phyloP scores from a whole-genome alignment of 2,113 vertebrate species.

The Forbesichthys papilliferus region DNA sequence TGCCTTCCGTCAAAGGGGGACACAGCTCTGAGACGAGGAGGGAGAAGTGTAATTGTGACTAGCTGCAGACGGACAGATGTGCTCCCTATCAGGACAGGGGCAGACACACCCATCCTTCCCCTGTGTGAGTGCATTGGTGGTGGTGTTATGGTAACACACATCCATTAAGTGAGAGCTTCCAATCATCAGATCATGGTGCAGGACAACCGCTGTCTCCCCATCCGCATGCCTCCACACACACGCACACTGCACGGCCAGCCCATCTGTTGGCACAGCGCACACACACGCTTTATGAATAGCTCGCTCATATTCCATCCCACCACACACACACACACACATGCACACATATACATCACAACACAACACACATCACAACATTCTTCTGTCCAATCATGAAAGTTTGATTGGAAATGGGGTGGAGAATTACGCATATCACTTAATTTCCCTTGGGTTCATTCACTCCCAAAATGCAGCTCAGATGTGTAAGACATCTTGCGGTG shows the following conservation, averaged over 20 bases:
- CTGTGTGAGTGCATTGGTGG: constrained; percentile 33
- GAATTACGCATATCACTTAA: constrained; percentile 70
- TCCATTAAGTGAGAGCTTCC: constrained; percentile 57
- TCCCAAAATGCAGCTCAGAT: constrained; percentile 45
- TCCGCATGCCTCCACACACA: constrained; percentile 27
- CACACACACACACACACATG: constrained; percentile 5
- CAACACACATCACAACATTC: not conserved
- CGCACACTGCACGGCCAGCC: not conserved
- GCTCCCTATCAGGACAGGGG: constrained; percentile 26
- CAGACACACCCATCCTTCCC: constrained; percentile 29
- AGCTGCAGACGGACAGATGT: constrained; percentile 50
- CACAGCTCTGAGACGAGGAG: not conserved
- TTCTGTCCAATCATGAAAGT: constrained; percentile 60
- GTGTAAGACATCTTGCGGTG: constrained; percentile 47
- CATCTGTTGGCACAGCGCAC: constrained; percentile 13
- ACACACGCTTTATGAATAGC: constrained; percentile 15
- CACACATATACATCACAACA: constrained; percentile 26
- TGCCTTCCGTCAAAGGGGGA: no score
- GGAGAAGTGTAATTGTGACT: constrained; percentile 9
- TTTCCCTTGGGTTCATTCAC: constrained; percentile 61
- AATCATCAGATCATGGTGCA: constrained; percentile 41
- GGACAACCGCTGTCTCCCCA: constrained; percentile 51
- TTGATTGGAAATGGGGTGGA: constrained; percentile 60
- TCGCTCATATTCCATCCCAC: not conserved
- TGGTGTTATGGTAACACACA: constrained; percentile 44